phyloP scores from a whole-genome alignment of 1,140 invertebrate species.

The Drosophila kohkoa region DNA sequence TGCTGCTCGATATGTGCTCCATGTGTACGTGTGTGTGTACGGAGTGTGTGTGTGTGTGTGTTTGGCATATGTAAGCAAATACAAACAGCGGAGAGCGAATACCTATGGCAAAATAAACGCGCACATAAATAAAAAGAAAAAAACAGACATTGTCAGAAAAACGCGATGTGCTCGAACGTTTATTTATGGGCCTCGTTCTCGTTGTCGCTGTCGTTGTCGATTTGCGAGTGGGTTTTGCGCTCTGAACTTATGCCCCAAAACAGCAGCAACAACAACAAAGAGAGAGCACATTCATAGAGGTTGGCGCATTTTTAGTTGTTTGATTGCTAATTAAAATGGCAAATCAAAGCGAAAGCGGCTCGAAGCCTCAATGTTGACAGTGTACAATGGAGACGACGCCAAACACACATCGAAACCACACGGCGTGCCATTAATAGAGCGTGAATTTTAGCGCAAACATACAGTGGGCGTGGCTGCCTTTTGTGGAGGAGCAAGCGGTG shows the following conservation, averaged over 20 bases:
- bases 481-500: not conserved
- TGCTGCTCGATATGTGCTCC: conserved; percentile 33
- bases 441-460: conserved; percentile 80
- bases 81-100: conserved; percentile 37
- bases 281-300: conserved; percentile 7
- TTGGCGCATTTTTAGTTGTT: conserved; percentile 50
- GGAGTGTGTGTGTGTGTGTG: conserved; percentile 18
- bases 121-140: conserved; percentile 53
- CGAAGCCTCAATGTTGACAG: conserved; percentile 67
- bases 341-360: conserved; percentile 70
- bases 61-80: conserved; percentile 58
- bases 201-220: conserved; percentile 29
- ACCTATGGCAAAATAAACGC: conserved; percentile 58
- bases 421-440: conserved; percentile 73
- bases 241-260: conserved; percentile 23
- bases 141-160: conserved; percentile 53
- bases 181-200: conserved; percentile 49
- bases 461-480: conserved; percentile 27
- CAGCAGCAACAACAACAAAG: not conserved
- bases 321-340: conserved; percentile 77
- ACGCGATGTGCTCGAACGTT: conserved; percentile 57
- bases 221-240: conserved; percentile 9
- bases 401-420: conserved; percentile 13
- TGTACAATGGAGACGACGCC: conserved; percentile 42
- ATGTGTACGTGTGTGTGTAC: conserved; percentile 18